phyloP scores from a whole-genome alignment of 1,140 invertebrate genomes.

The Dryas iulia region DNA sequence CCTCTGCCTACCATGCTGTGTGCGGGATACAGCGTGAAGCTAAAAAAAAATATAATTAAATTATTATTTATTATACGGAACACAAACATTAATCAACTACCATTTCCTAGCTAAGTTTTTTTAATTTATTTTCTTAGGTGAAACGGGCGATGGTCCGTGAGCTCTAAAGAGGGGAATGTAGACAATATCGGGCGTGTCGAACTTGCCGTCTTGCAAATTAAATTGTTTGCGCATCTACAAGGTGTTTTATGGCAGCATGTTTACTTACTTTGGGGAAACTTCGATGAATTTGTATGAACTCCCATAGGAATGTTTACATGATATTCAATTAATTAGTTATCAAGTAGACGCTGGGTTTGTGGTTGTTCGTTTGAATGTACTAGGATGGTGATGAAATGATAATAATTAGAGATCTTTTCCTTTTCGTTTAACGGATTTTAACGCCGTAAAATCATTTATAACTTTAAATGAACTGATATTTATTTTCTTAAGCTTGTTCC shows the following conservation, averaged over 20 bases:
- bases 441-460: too few relatives aligned
- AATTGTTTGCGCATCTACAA: slow-evolving; percentile 55
- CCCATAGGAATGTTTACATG: background rate
- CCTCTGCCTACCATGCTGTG: too few relatives aligned
- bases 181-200: slow-evolving; percentile 49
- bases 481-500: too few relatives aligned
- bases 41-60: too few relatives aligned
- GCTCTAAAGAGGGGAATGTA: slow-evolving; percentile 62
- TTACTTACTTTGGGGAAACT: slow-evolving; percentile 40
- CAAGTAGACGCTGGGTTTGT: too few relatives aligned
- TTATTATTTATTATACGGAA: slow-evolving; percentile 11
- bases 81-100: background rate
- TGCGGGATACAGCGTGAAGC: too few relatives aligned
- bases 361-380: too few relatives aligned
- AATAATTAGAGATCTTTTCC: too few relatives aligned
- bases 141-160: slow-evolving; percentile 54
- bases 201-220: slow-evolving; percentile 62
- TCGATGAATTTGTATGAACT: slow-evolving; percentile 24
- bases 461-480: too few relatives aligned
- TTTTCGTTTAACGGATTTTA: too few relatives aligned
- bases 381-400: too few relatives aligned
- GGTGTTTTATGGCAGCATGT: slow-evolving; percentile 40
- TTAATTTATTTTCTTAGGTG: slow-evolving; percentile 53
- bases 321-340: background rate
- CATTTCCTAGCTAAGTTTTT: slow-evolving; percentile 14